Base-by-base conservation (phyloP, 2,797 vertebrate species). In the Sciurus vulgaris region DNA sequence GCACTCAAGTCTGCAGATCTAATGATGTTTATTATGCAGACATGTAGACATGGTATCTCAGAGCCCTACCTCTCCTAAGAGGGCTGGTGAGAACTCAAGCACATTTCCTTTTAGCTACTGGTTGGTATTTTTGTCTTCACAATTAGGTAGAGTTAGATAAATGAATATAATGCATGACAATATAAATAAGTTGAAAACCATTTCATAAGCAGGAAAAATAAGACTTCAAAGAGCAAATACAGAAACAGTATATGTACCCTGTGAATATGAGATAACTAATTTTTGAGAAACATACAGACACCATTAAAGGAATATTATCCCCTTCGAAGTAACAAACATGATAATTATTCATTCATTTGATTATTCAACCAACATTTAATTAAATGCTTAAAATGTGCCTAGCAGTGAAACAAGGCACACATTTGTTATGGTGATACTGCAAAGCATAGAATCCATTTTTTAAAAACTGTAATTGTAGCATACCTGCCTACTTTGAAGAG, bases 261-360 rank as follows among this genome's bases (percentile, higher is more conserved):
- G 26, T 67, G 26, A 74, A 59, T 41, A 88, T 35, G 6, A 81
- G 70, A 83, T 28, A 79, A 47, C n/a, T 77, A 2, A 49, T 69
- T 90, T 86, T 26, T 49, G 44, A 72, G 47, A 86, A 90, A 7
- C 35, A 59, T 24, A 38, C 28, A 89, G 20, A 86, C 65, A 84
- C 10, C 77, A 12, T 26, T 73, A 86, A 92, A 65, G 28, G 41
- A 88, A 14, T 61, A 92, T 59, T 54, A 20, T 24, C 44, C 15
- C 74, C 54, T 87, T 89, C 49, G 74, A 85, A 77, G 61, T 47
- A 82, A 93, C 67, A 73, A 77, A 89, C 26, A 81, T 44, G 17
- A n/a, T 47, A 78, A 17, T 18, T 59, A 51, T 33, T 41, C 5
- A 67, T 72, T 91, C 24, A 74, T 41, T 86, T 44, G 41, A 12